Percentiles rank a stretch among this genome's conserved stretches.
Evolutionary conservation across 2,888 invertebrate genomes (phyloP).

Genomic region (Geophilus truncorum): DNA sequence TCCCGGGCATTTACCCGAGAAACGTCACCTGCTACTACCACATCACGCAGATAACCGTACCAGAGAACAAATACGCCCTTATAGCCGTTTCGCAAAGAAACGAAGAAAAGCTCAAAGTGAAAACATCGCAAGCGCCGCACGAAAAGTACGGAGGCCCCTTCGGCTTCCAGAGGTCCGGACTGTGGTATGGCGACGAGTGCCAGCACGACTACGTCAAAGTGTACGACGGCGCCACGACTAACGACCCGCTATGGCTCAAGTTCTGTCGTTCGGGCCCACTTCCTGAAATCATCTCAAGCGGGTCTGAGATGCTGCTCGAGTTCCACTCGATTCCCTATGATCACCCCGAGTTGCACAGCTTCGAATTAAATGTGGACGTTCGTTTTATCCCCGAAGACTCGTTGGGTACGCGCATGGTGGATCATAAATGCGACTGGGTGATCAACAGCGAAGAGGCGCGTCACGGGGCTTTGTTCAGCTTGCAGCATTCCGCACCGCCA

Average conservation of each 20-base stretch:
- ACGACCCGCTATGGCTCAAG: slow-evolving; percentile 69
- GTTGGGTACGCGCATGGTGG: slow-evolving; percentile 40
- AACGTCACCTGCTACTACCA: slow-evolving; percentile 87
- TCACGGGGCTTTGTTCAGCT: slow-evolving; percentile 68
- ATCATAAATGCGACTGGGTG: slow-evolving; percentile 34
- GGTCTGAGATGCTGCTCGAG: slow-evolving; percentile 70
- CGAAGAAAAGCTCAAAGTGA: slow-evolving; percentile 67
- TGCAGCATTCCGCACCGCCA: slow-evolving; percentile 69
- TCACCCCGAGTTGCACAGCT: slow-evolving; percentile 73
- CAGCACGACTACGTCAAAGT: slow-evolving; percentile 72
- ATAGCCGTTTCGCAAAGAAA: slow-evolving; percentile 70
- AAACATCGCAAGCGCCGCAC: slow-evolving; percentile 46
- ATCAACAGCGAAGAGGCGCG: slow-evolving; percentile 45
- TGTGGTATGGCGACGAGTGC: slow-evolving; percentile 36
- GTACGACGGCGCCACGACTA: slow-evolving; percentile 67
- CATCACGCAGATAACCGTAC: slow-evolving; percentile 74
- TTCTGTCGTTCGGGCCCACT: slow-evolving; percentile 77
- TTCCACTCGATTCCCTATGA: slow-evolving; percentile 76
- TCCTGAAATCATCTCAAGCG: slow-evolving; percentile 71
- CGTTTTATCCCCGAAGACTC: slow-evolving; percentile 60
- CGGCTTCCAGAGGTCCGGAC: slow-evolving; percentile 32
- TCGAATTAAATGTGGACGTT: slow-evolving; percentile 75
- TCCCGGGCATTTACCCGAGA: slow-evolving; percentile 80
- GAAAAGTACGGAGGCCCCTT: slow-evolving; percentile 36
- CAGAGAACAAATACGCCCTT: slow-evolving; percentile 71